Conservation (phyloP, 2,113 vertebrate genomes). For the Vidua macroura region DNA sequence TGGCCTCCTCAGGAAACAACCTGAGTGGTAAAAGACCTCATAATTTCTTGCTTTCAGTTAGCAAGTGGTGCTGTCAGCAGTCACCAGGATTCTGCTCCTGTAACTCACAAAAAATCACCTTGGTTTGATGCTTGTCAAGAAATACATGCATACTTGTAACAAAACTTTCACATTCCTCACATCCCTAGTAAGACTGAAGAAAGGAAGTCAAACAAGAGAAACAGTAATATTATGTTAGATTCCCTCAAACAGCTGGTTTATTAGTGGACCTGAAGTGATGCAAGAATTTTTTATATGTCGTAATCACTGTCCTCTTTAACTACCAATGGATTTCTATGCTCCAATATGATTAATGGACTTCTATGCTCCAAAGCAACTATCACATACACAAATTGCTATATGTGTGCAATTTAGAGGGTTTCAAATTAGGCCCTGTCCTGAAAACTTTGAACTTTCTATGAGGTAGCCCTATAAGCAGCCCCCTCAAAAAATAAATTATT, state of each 20-base stretch:
- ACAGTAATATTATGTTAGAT: not conserved
- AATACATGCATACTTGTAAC: not conserved
- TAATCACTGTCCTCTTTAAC: not conserved
- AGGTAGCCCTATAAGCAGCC: not conserved
- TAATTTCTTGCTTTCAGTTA: not conserved
- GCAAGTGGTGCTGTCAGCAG: not conserved
- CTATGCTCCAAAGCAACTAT: not conserved
- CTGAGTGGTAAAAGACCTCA: not conserved
- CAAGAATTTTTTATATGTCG: not conserved
- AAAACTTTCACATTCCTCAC: not conserved
- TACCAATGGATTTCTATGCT: not conserved
- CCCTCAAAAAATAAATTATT: not conserved
- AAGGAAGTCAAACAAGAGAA: not conserved
- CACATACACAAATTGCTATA: not conserved
- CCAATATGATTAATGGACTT: not conserved
- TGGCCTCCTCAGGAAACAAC: not conserved
- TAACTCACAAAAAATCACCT: not conserved
- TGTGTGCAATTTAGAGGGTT: not conserved
- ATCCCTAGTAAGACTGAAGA: not conserved
- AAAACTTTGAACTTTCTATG: not conserved
- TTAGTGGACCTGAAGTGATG: not conserved
- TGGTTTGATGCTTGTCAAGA: not conserved
- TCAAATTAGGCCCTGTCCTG: not conserved
- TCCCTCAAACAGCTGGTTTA: not conserved
- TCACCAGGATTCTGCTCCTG: not conserved